Evolutionary conservation across 1,140 invertebrate species (phyloP), one percentile per base, ranked within the genome.

Genomic region (Euschistus heros): DNA sequence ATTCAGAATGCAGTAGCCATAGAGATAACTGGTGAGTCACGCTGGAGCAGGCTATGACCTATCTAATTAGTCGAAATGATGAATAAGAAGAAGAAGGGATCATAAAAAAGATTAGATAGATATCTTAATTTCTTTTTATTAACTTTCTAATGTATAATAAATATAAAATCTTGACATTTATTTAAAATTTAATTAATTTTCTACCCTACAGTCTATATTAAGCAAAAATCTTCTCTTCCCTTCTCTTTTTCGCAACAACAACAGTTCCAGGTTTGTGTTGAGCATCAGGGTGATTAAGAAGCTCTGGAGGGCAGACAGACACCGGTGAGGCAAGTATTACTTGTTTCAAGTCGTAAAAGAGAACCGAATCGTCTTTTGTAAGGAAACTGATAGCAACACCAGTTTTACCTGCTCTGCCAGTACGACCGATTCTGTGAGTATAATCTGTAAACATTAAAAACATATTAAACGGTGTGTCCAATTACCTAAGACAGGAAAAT

Each of bases 361-460:
- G 76, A 37, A 83, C 81, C 55, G 90, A 93, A 75, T 99, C 97
- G 67, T 99, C 96, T 74, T 97, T 95, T 2, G 97, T 99, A 37
- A 95, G 84, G 76, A 99, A 98, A 0, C 92, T 91, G 68, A 99
- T 88, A 14, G 97, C 95, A 67, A 91, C 84, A 78, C 97, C 97
- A 73, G 86, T 88, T 76, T 99, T 99, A 42, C 97, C 97, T 17
- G 97, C 97, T 79, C 97, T 90, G 73, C 97, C 97, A 0, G 97
- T 99, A 80, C 97, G 85, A 75, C 97, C 97, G 75, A 99, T 98
- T 84, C 97, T 87, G 88, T 99, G 97, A 0, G 95, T 98, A 72
- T 99, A 99, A 81, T 98, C 96, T 88, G 74, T 54, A 80, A 79
- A 70, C 33, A 37, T 69, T 67, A 69, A 70, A 64, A 59, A 42